Evolutionary conservation across 1,140 invertebrate genomes (phyloP), one percentile per base, ranked within the genome.

Genomic region (Drosophila ficusphila): DNA sequence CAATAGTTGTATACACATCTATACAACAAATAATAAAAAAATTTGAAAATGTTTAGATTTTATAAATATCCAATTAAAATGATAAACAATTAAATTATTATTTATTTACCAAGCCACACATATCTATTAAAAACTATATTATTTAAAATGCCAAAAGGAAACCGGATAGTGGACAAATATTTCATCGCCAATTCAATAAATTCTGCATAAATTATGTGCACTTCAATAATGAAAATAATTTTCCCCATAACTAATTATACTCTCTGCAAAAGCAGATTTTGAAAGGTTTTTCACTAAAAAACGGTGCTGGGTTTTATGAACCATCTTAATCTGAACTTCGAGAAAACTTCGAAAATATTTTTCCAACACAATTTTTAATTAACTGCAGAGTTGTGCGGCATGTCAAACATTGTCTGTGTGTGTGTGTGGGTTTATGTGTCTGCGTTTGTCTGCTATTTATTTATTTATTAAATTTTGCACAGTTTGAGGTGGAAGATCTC

Each of bases 391-490:
- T 21, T 19, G n/a, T 21, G 29, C 54, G 29, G 62, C 61, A 39
- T 56, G 64, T 48, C 61, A 62, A 61, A 31, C 9, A 18, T 38
- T 38, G 31, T 38, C 21, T 36, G 56, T 57, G 12, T 16, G 25
- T 49, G 18, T 14, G 19, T 21, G 19, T 19, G n/a, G n/a, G n/a
- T n/a, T n/a, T 44, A 4, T 12, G 33, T 34, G 14, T 14, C 14
- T 11, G 4, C 33, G 29, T 57, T 31, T 21, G 58, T 39, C 23
- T 19, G 8, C 64, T 67, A 65, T 67, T 67, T 67, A 67, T 52
- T 67, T 67, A 67, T 67, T 67, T 67, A 67, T 67, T 67, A 67
- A 67, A 52, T 67, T 67, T 33, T 67, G 62, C 62, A 65, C 62
- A 67, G 60, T 52, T 65, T 67, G 51, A 23, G 62, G 60, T 21